phyloP scores from a whole-genome alignment of 2,113 vertebrate species.

The Pygoscelis antarcticus region DNA sequence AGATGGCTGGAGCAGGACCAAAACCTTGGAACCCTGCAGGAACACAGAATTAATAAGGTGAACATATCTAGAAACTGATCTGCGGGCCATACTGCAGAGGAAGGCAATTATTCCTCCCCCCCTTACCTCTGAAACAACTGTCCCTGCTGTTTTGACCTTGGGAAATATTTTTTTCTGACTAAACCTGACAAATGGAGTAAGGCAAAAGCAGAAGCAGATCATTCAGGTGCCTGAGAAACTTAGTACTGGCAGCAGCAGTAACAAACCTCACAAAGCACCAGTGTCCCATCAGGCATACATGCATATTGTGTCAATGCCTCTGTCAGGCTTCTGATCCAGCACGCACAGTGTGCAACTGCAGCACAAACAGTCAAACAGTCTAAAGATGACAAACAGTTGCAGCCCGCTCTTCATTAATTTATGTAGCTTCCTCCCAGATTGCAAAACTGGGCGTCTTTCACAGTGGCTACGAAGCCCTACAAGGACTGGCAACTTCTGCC shows the following conservation, averaged over 20 bases:
- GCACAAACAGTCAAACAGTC: neutral
- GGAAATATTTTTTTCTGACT: neutral
- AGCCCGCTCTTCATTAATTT: neutral
- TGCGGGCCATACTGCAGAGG: neutral
- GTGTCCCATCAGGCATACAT: neutral
- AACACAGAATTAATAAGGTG: neutral
- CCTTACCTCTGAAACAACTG: neutral
- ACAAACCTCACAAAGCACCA: neutral
- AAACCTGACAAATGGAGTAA: neutral
- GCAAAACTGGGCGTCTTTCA: neutral
- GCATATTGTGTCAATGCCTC: neutral
- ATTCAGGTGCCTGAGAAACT: neutral
- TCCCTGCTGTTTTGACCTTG: neutral
- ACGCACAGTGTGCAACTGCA: accelerated
- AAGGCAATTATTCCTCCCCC: neutral
- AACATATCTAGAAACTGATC: neutral
- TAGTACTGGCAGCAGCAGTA: neutral
- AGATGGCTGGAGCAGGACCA: neutral
- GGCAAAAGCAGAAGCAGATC: neutral
- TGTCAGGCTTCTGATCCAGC: neutral
- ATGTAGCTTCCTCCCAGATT: neutral
- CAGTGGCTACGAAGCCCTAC: neutral
- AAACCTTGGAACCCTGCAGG: neutral
- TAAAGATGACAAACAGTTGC: neutral
- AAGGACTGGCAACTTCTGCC: neutral